Base-by-base conservation (phyloP, 2,113 vertebrate genomes). In the Muscicapa adusta region DNA sequence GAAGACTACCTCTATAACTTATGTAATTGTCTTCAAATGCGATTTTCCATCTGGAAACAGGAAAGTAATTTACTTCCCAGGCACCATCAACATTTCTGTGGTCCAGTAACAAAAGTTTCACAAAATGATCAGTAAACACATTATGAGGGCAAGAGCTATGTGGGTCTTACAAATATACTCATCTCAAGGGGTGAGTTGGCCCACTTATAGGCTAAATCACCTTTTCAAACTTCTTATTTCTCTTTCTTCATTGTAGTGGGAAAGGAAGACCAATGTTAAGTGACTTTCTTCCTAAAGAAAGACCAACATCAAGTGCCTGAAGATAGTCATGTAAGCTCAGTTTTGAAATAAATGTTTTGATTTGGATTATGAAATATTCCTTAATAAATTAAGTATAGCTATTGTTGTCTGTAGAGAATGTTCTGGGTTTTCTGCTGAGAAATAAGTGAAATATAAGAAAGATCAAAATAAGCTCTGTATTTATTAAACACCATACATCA, bases 1-100 rank as follows among this genome's bases (percentile, higher is more conserved):
- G 62, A 94, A 88, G 60, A 73, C 51, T 85, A 85, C 20, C 4
- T 80, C 38, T 74, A 58, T 70, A 82, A 70, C 31, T 12, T 45
- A 82, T 50, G 66, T 91, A 85, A 95, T 83, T 93, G 47, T 88
- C 60, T 88, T 94, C 61, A 89, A 88, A 94, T 90, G 47, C 3
- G 77, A 74, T 90, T 92, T 96, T 91, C 88, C 82, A 88, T 90
- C 78, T 94, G 92, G 94, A 95, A 93, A 90, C 8, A 70, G 42
- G 62, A 80, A 91, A 2, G 29, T 75, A 91, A 91, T 90, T 95
- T 83, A 66, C 65, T 87, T 87, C 57, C 34, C 28, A 67, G 24
- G 26, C 31, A 51, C 17, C 34, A 54, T 54, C 38, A 79, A 78
- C 74, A 77, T 79, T 81, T 89, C 57, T 91, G 61, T 72, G 13